Percentiles rank a stretch among this genome's conserved stretches.
Conservation (phyloP, 2,888 invertebrate species). For the Rhagonycha fulva region DNA sequence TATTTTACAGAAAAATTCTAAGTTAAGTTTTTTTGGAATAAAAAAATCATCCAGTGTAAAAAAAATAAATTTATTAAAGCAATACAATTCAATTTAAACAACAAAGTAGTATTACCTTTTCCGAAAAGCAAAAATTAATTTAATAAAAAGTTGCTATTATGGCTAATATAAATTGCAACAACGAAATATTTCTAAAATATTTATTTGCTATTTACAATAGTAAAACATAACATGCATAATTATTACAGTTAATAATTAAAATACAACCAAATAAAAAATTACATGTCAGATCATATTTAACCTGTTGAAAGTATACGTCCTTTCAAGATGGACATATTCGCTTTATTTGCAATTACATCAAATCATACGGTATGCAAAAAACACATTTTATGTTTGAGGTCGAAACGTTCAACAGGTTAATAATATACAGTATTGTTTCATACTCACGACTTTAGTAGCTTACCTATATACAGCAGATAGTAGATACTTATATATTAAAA, state of each 20-base stretch:
- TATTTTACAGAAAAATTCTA: too few species aligned
- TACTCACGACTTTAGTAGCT: background rate
- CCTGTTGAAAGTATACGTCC: too few species aligned
- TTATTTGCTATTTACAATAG: background rate
- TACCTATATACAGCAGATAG: background rate
- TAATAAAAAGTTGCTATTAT: background rate
- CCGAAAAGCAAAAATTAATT: background rate
- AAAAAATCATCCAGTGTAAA: background rate
- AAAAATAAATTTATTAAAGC: background rate
- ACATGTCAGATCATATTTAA: background rate
- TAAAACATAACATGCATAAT: background rate
- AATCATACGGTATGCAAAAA: too few species aligned
- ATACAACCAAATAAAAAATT: background rate
- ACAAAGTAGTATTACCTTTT: background rate
- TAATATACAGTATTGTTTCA: background rate
- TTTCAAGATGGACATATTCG: too few species aligned
- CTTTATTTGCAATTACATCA: too few species aligned
- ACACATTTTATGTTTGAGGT: too few species aligned
- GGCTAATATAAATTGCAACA: background rate
- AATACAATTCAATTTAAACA: background rate
- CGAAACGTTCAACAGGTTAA: too few species aligned
- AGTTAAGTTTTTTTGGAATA: background rate
- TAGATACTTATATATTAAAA: background rate
- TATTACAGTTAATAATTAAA: background rate
- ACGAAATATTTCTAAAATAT: background rate